A percentile compares a stretch with the other conserved stretches of the same genome.
These are phyloP conservation scores for Thamnophis sirtalis DNA, from an alignment of 2,113 vertebrate species.

Conservation along the genomic window DNA sequence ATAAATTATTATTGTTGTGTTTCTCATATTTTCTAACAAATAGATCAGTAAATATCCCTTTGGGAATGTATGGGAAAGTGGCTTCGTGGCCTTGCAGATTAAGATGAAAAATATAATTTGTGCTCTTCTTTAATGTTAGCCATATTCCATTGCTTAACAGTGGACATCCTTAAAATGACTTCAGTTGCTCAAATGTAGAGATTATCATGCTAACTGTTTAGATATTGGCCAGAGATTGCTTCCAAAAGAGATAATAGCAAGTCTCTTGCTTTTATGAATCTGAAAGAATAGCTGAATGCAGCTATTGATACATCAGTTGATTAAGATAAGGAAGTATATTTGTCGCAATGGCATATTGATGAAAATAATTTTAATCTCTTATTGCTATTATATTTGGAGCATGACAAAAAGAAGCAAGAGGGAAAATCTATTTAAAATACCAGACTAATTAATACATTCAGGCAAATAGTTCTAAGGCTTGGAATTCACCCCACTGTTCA, in stretches of 20 bases:
- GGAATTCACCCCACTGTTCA: slow-evolving; percentile 10
- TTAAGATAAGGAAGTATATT: slow-evolving; percentile 49
- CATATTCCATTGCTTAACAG: background rate
- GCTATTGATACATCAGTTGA: slow-evolving; percentile 33
- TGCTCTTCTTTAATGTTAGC: background rate
- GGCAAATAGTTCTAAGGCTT: slow-evolving; percentile 4
- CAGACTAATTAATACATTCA: slow-evolving; percentile 28
- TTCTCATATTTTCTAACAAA: background rate
- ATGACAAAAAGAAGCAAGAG: background rate
- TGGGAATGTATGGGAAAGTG: background rate
- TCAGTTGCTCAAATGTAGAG: background rate
- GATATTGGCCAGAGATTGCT: slow-evolving; percentile 24
- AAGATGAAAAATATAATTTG: background rate
- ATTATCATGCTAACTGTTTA: slow-evolving; percentile 28
- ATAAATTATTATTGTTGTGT: background rate
- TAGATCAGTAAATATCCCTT: slow-evolving; percentile 4
- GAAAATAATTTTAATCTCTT: slow-evolving; percentile 32
- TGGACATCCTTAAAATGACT: slow-evolving; percentile 4
- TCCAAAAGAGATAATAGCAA: slow-evolving; percentile 35
- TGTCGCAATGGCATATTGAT: slow-evolving; percentile 23
- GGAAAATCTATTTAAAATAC: background rate
- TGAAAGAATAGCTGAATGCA: slow-evolving; percentile 43
- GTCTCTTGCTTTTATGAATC: slow-evolving; percentile 48
- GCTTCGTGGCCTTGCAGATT: background rate
- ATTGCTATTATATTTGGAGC: slow-evolving; percentile 9